Base-by-base conservation (phyloP, 1,140 invertebrate genomes). In the Drosophila carrolli region DNA sequence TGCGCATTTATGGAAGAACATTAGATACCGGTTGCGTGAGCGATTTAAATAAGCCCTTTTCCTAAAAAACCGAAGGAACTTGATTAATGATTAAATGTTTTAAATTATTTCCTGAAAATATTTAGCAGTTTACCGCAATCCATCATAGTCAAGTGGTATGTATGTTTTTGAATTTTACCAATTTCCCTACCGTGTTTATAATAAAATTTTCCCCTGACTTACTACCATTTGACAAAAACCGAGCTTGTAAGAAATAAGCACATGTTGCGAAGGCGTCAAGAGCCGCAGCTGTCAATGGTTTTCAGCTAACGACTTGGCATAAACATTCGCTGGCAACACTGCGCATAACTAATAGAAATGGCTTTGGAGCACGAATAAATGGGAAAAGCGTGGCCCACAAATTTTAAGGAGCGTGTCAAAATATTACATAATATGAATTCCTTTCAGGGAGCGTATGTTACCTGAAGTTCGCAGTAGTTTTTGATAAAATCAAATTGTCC, bases 21-120 rank as follows among this genome's bases (percentile, higher is more conserved):
- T 72, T 72, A 73, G 46, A 72, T 23, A 60, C 56, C 53, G 62
- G 50, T 68, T 70, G 48, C 63, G 66, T 70, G 62, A 55, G 48
- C 23, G 27, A 56, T 68, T 68, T 56, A 71, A 71, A 68, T 44
- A 32, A 32, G 19, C 38, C 14, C 14, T 32, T 13, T 27, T 8
- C 10, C 2, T 7, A 16, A 11, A 53, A 37, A 37, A 10, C 1
- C 8, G 7, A n/a, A 5, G 9, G 11, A 37, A 10, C 43, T 63
- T 63, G 40, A 63, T 60, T 63, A 63, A 60, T 63, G 55, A 10
- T 16, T 8, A 37, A 44, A 10, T 27, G n/a, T 43, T 32, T 29
- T 7, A 37, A 44, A 38, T 66, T 5, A 6, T 54, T 51, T 6
- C 6, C 13, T 53, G 27, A 7, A 35, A 59, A 8, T 35, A 41